Evolutionary conservation across 35 echinoderm and acorn worm genomes (phyloP), one percentile per base, ranked within the genome.

Genomic region (Amphiura filiformis): DNA sequence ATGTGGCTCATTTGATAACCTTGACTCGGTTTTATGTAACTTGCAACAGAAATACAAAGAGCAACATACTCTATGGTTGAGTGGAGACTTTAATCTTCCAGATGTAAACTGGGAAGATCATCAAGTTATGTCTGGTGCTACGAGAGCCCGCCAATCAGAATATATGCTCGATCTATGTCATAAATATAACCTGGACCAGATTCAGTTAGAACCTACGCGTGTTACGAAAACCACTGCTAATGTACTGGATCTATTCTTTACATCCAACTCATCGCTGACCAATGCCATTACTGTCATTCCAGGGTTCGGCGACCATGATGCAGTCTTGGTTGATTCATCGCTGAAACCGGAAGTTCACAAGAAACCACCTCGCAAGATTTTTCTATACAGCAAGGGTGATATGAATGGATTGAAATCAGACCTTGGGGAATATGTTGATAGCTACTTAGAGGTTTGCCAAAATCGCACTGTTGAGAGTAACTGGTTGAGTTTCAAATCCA

Each of bases 61-160:
- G 7, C 44, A 52, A 20, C 44, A 52, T 52, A 42, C 82, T 15
- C 33, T 92, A 34, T 94, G 92, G 92, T 76, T 94, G 9, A n/a
- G 82, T 1, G 93, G 93, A 4, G 88, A 94, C 75, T 90, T 94
- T 76, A 94, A 84, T 47, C 84, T 94, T 36, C 90, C 90, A 39
- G 88, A 94, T 78, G 77, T 94, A n/a, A 75, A 80, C 13, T 94
- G 88, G 78, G 88, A 88, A 20, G 20, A 20, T 52, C 44, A 52
- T 20, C 44, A 52, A 20, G 44, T 52, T 7, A 52, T 52, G 44
- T 26, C 84, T 78, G 31, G 56, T 94, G 36, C 78, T n/a, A 78
- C 87, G 87, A 33, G 78, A 80, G 23, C 34, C 88, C 36, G 82
- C 79, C 35, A 88, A 79, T 40, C 82, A 64, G 31, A 87, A 94